Conservation (phyloP, 2,113 vertebrate species). For the Scytalopus superciliaris region DNA sequence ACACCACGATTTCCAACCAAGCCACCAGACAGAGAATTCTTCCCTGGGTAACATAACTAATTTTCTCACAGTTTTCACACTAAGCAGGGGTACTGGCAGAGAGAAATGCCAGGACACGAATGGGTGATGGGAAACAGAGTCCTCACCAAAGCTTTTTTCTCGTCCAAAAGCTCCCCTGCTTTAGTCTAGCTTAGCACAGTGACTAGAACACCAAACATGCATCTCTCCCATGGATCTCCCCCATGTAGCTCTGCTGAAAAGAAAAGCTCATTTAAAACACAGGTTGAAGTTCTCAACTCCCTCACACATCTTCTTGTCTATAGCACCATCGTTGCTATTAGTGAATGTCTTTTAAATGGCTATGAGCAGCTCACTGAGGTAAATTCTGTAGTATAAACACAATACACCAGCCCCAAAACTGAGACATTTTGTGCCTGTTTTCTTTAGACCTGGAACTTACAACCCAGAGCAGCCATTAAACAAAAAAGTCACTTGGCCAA, state of each 20-base stretch:
- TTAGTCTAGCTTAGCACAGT: not conserved
- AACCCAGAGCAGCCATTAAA: not conserved
- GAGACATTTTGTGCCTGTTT: not conserved
- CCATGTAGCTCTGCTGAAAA: not conserved
- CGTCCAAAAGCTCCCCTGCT: not conserved
- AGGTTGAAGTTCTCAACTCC: rapidly evolving
- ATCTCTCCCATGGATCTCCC: not conserved
- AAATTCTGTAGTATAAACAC: not conserved
- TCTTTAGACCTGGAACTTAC: slow-evolving; percentile 81
- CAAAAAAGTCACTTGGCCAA: slow-evolving; percentile 83
- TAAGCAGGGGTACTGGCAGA: not conserved
- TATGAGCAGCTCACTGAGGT: not conserved
- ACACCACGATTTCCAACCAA: slow-evolving; percentile 54
- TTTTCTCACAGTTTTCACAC: not conserved
- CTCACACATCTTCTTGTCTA: not conserved
- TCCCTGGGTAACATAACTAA: slow-evolving; percentile 75
- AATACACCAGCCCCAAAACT: not conserved
- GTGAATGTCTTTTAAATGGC: rapidly evolving
- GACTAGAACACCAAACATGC: not conserved
- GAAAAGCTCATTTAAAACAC: not conserved
- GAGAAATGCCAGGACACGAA: not conserved
- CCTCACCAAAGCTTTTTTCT: not conserved
- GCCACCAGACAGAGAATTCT: not conserved
- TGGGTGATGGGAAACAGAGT: not conserved
- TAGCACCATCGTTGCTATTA: rapidly evolving